Conservation (phyloP, 2,113 vertebrate species). For the Galbula dea region DNA sequence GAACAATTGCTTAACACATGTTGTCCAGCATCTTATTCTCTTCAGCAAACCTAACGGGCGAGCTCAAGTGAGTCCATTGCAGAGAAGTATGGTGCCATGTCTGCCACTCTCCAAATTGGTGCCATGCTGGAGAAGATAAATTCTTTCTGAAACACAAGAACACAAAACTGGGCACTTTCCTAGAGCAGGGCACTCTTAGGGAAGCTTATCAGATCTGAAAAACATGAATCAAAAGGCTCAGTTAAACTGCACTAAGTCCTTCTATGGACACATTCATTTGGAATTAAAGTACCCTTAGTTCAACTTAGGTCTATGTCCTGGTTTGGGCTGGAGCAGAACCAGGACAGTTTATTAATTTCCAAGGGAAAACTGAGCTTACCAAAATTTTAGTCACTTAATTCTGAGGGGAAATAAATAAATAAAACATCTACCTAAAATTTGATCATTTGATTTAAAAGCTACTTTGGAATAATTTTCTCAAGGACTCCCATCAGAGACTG, state of each 20-base stretch:
- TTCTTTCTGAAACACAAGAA: background rate
- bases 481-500: background rate
- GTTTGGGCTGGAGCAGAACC: too few relatives aligned
- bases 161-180: background rate
- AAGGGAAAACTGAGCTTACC: background rate
- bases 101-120: background rate
- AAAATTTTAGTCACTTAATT: background rate
- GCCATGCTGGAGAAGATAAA: background rate
- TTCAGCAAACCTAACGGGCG: background rate
- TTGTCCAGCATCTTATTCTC: background rate
- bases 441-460: background rate
- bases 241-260: background rate
- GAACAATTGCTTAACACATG: constrained; percentile 31
- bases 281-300: background rate
- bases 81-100: background rate
- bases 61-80: background rate
- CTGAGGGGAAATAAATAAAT: background rate
- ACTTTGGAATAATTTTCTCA: background rate
- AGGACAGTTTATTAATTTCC: background rate
- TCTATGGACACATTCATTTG: background rate
- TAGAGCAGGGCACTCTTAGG: background rate
- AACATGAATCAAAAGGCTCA: background rate
- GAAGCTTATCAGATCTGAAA: background rate
- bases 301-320: too few relatives aligned
- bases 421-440: background rate